Base-by-base conservation (phyloP, 2,888 invertebrate species). In the Chrysodeixis includens region DNA sequence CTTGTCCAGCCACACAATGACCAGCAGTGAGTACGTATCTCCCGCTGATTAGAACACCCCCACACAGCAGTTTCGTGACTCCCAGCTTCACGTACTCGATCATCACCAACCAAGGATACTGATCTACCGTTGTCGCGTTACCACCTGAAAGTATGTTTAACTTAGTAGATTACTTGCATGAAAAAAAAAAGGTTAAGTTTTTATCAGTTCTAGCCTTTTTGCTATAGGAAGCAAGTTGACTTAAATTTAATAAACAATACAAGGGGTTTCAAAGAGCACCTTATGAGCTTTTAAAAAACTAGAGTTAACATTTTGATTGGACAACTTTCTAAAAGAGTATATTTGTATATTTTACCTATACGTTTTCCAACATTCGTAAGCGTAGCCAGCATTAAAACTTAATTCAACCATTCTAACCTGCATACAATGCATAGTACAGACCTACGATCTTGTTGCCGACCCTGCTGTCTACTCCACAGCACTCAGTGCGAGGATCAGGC, bases 81-180 rank as follows among this genome's bases (percentile, higher is more conserved):
- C 53, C 71, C 14, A 66, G 54, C 49, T 81, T 81, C 0, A 68
- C 66, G 78, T 96, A 96, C 53, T 95, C 91, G 16, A 96, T 86
- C 40, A 96, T 81, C 0, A 90, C 94, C 86, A 96, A 83, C 96
- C 96, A 96, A 0, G 96, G 96, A 82, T 95, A 96, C 81, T 96
- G 94, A 53, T 95, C 96, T 4, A 96, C 80, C 0, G 75, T 70
- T 2, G 96, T 92, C 35, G 84, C 86, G 3, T 54, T 81, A 1
- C 92, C 92, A 59, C 90, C 93, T 88, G 62, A 0, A 74, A 75
- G n/a, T 1, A 3, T 8, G 3, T 10, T 20, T 9, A 46, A 3
- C 8, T 9, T 49, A 20, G 7, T 49, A 7, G 4, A 44, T 3
- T 44, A 40, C 7, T 1, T 14, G 7, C 30, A 9, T 30, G 30